Percentiles rank a stretch among this genome's conserved stretches.
Evolutionary conservation across 1,140 invertebrate species (phyloP).

Genomic region (Drosophila seguyi): DNA sequence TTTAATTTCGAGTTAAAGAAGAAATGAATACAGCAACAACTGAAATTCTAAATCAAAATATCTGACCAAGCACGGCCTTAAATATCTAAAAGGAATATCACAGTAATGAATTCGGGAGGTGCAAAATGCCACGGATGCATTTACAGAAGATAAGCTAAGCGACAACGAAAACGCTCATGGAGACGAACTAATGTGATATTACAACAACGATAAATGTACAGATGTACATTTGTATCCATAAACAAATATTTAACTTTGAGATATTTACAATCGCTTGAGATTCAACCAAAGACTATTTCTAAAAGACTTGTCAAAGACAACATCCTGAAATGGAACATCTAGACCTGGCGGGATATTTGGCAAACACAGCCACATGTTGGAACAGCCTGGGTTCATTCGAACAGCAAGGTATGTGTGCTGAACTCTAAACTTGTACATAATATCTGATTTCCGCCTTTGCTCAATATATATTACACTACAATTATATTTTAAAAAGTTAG

Average conservation of each 20-base stretch:
- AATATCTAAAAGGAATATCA: slow-evolving; percentile 34
- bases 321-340: slow-evolving; percentile 71
- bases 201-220: slow-evolving; percentile 53
- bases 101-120: slow-evolving; percentile 15
- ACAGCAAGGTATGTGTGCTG: slow-evolving; percentile 64
- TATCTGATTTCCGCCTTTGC: too few relatives aligned
- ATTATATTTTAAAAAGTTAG: too few relatives aligned
- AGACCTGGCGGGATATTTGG: slow-evolving; percentile 75
- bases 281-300: slow-evolving; percentile 26
- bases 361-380: slow-evolving; percentile 63
- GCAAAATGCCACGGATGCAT: slow-evolving; percentile 52
- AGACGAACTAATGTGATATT: slow-evolving; percentile 70
- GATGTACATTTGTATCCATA: slow-evolving; percentile 18
- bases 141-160: slow-evolving; percentile 40
- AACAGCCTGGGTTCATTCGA: slow-evolving; percentile 68
- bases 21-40: background rate
- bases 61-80: background rate
- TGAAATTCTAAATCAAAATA: background rate
- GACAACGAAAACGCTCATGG: slow-evolving; percentile 5
- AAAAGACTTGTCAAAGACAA: slow-evolving; percentile 53
- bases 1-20: too few relatives aligned
- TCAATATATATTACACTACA: too few relatives aligned
- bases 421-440: too few relatives aligned
- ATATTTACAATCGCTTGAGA: slow-evolving; percentile 12
- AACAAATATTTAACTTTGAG: slow-evolving; percentile 25